These are phyloP conservation scores for Anguilla japonica DNA, from an alignment of 2,113 vertebrate species.

Conservation along the genomic window DNA sequence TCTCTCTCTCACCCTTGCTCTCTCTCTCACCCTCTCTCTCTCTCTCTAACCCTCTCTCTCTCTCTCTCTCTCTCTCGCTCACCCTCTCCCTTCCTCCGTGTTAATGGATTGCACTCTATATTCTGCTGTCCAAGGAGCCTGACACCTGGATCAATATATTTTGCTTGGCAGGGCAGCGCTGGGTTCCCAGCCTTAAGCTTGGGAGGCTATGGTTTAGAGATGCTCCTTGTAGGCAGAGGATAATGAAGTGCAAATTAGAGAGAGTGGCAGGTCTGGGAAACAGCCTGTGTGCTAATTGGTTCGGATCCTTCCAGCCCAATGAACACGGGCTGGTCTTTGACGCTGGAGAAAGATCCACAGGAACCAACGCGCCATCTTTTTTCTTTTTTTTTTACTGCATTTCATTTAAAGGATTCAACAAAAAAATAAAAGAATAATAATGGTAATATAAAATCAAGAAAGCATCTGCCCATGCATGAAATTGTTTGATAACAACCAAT, in stretches of 20 bases:
- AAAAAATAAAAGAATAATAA: not conserved
- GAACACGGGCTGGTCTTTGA: constrained; percentile 8
- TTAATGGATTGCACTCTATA: constrained; percentile 43
- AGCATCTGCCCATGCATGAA: not conserved
- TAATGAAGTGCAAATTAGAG: constrained; percentile 36
- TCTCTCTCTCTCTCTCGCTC: not conserved
- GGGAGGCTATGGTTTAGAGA: constrained; percentile 21
- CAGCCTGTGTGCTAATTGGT: constrained; percentile 26
- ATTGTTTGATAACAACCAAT: constrained; percentile 7
- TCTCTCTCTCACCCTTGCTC: not conserved
- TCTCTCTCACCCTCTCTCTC: not conserved
- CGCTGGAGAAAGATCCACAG: not conserved
- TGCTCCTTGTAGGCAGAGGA: constrained; percentile 34
- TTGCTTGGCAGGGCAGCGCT: constrained; percentile 31
- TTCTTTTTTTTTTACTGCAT: not conserved
- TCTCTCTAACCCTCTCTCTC: constrained; percentile 18
- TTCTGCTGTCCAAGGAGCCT: constrained; percentile 31
- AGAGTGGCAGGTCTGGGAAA: constrained; percentile 33
- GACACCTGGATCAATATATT: constrained; percentile 43
- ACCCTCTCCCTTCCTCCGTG: constrained; percentile 6
- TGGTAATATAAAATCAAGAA: not conserved
- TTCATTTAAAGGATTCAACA: not conserved
- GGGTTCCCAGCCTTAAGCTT: constrained; percentile 31
- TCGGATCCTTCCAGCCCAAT: constrained; percentile 22
- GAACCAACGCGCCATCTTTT: not conserved